phyloP scores from a whole-genome alignment of 2,888 invertebrate genomes.

The Pammene aurita region DNA sequence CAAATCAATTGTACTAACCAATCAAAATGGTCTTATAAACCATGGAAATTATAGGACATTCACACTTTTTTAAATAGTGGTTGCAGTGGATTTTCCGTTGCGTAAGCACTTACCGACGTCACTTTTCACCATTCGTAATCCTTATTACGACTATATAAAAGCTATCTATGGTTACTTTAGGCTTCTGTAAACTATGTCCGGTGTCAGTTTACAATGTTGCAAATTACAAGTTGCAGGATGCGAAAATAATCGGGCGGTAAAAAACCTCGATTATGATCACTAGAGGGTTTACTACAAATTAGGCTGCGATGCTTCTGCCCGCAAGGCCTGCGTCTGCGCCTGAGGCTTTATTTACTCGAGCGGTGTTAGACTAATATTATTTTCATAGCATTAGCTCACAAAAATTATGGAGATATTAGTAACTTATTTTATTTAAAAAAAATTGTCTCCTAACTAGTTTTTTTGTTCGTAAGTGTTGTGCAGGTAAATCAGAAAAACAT shows the following conservation, averaged over 20 bases:
- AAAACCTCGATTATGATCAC: constrained; percentile 22
- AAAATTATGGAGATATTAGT: too few species aligned
- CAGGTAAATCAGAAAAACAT: too few species aligned
- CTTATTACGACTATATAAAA: too few species aligned
- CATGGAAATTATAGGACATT: background rate
- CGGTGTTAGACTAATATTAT: too few species aligned
- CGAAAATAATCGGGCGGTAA: constrained; percentile 20
- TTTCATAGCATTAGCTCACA: too few species aligned
- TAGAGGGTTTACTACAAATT: background rate
- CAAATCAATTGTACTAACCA: background rate
- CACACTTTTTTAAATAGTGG: background rate
- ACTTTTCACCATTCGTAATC: too few species aligned
- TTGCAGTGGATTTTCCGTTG: constrained; percentile 2
- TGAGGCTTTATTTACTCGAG: too few species aligned
- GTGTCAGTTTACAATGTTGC: constrained; percentile 36
- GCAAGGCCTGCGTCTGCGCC: too few species aligned
- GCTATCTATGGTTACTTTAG: too few species aligned
- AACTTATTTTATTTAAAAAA: too few species aligned
- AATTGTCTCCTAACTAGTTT: too few species aligned
- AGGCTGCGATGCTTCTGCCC: background rate
- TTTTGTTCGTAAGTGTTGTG: too few species aligned
- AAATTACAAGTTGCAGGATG: constrained; percentile 36
- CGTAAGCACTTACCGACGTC: background rate
- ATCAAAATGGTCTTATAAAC: constrained; percentile 1
- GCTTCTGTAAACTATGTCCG: constrained; percentile 14